Evolutionary conservation across 2,113 vertebrate species (phyloP).

Genomic region (Trochalopteron elliotii): DNA sequence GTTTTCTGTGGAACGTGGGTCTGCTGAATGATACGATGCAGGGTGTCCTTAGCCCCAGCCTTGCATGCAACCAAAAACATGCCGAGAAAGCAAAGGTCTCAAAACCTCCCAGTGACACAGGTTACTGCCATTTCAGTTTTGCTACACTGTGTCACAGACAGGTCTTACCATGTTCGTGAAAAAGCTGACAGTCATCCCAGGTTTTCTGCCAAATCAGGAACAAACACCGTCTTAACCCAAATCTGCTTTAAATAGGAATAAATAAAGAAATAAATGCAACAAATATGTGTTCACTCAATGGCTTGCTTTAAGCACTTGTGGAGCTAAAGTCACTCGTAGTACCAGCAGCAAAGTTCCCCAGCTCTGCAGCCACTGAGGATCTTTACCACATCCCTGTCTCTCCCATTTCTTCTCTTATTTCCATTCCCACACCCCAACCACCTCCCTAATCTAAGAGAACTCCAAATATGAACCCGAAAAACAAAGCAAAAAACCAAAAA

Average conservation of each 20-base stretch:
- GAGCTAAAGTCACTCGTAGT: background rate
- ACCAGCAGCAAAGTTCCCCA: background rate
- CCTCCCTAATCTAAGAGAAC: background rate
- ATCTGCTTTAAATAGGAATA: background rate
- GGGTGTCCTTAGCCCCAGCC: background rate
- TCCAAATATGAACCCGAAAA: background rate
- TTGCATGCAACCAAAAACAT: background rate
- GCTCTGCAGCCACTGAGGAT: background rate
- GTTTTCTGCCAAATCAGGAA: background rate
- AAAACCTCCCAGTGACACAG: background rate
- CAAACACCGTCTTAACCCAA: background rate
- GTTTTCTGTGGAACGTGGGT: background rate
- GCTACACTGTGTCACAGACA: background rate
- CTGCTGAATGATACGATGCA: background rate
- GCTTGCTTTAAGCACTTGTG: background rate
- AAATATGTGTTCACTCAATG: background rate
- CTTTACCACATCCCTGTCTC: background rate
- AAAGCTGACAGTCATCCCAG: background rate
- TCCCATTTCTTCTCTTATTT: background rate
- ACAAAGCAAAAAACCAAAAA: background rate
- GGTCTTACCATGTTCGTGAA: fast-evolving
- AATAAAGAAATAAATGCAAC: background rate
- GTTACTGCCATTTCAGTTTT: background rate
- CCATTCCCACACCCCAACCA: background rate
- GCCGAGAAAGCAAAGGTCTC: background rate